Percentiles rank a stretch among this genome's conserved stretches.
Conservation (phyloP, 2,113 vertebrate genomes). For the Fregetta grallaria region DNA sequence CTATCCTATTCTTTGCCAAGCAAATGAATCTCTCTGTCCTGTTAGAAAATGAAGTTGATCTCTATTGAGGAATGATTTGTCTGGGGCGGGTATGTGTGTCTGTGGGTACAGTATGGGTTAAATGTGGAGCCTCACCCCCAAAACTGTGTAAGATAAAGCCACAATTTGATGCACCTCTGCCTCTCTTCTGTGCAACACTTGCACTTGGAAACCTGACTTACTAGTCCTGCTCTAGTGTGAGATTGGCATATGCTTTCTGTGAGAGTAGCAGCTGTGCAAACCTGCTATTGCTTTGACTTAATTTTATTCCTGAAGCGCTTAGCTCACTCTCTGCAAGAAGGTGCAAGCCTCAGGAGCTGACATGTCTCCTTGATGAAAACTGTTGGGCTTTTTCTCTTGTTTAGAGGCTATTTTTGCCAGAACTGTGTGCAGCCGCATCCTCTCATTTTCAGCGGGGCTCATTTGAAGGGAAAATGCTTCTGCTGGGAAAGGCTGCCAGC, state of each 20-base stretch:
- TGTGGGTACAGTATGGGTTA: fast-evolving
- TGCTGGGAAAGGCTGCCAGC: not conserved
- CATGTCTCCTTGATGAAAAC: not conserved
- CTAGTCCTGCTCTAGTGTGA: not conserved
- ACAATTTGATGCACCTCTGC: not conserved
- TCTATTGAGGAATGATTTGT: not conserved
- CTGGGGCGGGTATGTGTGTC: not conserved
- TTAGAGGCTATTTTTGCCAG: not conserved
- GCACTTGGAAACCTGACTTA: not conserved
- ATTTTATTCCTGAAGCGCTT: not conserved
- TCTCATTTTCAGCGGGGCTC: not conserved
- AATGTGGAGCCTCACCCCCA: not conserved
- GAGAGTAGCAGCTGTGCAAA: not conserved
- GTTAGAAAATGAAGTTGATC: not conserved
- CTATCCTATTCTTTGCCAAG: not conserved
- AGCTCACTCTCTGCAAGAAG: not conserved
- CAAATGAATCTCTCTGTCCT: not conserved
- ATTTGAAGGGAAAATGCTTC: not conserved
- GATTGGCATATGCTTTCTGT: not conserved
- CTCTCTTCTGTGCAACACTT: not conserved
- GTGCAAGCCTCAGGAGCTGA: not conserved
- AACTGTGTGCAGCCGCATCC: not conserved
- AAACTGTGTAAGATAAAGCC: not conserved
- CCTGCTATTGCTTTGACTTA: not conserved
- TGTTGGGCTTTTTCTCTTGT: not conserved